Evolutionary conservation across 2,113 vertebrate genomes (phyloP), one percentile per base, ranked within the genome.

Genomic region (Scytalopus superciliaris): DNA sequence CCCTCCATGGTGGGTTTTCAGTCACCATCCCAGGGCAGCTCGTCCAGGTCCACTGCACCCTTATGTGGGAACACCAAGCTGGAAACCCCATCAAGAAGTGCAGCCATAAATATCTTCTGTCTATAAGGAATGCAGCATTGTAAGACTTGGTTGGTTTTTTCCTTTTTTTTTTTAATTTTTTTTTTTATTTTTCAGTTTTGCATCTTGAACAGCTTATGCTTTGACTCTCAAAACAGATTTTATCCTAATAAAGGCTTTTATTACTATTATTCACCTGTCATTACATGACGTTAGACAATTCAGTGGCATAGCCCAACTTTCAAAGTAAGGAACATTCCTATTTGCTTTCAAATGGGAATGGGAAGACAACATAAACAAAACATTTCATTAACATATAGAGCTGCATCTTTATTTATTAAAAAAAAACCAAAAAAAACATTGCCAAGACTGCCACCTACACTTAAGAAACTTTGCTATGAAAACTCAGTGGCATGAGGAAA

Each of bases 381-480:
- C 60, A 80, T 97, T 97, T 94, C 94, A 96, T 97, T 97, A 97
- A 97, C 95, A 92, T 91, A 93, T 50, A 96, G 44, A 94, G 91
- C 80, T 81, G 86, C 44, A 64, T 78, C 35, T 90, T 93, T 95
- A 49, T 44, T 94, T 97, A 93, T 95, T 72, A 6, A 28, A 49
- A 62, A 60, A 60, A n/a, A 66, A 75, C 87, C 62, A 53, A 66
- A 53, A 42, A 24, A 96, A 91, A 50, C 37, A 12, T 96, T 97
- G 95, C 96, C 96, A 97, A 98, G 97, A 67, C 97, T 96, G 96
- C 97, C 97, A 97, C 97, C 98, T 98, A 97, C 94, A 92, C 97
- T 94, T 97, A 94, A 63, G 93, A 98, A 98, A 98, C 96, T 98
- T 98, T 96, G 94, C 92, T 97, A 97, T 97, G 97, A 98, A 96